Evolutionary conservation across 2,888 invertebrate genomes (phyloP).

Genomic region (Portevinia maculata): DNA sequence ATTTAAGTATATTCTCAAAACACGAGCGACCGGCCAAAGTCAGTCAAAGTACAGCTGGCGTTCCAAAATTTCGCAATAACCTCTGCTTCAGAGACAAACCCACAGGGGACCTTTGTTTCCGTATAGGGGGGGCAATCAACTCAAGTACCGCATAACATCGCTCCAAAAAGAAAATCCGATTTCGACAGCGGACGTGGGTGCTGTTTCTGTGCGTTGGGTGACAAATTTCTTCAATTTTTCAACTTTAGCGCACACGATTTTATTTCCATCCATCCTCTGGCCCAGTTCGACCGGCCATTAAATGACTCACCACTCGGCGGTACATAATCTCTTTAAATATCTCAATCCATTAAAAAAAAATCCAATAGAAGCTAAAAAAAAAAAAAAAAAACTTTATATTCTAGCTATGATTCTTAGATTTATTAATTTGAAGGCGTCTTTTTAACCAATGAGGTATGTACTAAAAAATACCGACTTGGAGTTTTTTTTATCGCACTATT

Average conservation of each 20-base stretch:
- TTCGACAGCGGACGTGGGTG: slow-evolving; percentile 28
- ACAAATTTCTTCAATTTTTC: slow-evolving; percentile 16
- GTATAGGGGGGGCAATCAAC: slow-evolving; percentile 8
- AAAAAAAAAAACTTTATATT: too few relatives aligned
- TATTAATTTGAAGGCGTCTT: not conserved
- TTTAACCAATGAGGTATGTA: not conserved
- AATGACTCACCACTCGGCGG: not conserved
- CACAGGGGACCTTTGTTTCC: slow-evolving; percentile 7
- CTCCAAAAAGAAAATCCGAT: slow-evolving; percentile 28
- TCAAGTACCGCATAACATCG: not conserved
- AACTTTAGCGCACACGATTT: not conserved
- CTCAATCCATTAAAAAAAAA: not conserved
- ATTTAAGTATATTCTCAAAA: slow-evolving; percentile 34
- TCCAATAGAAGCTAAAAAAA: too few relatives aligned
- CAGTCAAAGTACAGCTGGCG: slow-evolving; percentile 30
- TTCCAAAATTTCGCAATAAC: slow-evolving; percentile 22
- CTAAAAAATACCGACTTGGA: not conserved
- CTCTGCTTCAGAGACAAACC: not conserved
- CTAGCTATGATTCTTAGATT: not conserved
- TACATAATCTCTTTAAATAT: not conserved
- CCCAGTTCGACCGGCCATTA: not conserved
- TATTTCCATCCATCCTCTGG: not conserved
- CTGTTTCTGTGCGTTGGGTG: slow-evolving; percentile 18
- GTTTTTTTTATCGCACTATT: not conserved
- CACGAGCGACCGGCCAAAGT: slow-evolving; percentile 21